phyloP scores from a whole-genome alignment of 2,888 invertebrate species.

The Synanthedon vespiformis region DNA sequence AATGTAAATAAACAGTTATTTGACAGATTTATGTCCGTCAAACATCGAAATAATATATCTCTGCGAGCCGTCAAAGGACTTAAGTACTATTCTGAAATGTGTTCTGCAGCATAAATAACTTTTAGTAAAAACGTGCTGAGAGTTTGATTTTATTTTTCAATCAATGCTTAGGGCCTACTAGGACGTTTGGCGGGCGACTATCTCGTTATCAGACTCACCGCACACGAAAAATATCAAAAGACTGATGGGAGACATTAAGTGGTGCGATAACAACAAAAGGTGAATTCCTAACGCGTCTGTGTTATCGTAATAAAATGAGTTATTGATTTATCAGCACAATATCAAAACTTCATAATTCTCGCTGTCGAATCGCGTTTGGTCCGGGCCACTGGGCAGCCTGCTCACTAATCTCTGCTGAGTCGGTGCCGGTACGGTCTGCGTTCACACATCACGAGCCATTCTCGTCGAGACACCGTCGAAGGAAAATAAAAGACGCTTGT shows the following conservation, averaged over 20 bases:
- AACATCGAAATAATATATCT: no score
- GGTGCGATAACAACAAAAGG: slow-evolving; percentile 2
- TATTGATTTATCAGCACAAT: slow-evolving; percentile 59
- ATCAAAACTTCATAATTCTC: slow-evolving; percentile 56
- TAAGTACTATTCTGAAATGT: no score
- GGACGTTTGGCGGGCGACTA: no score
- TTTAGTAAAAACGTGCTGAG: no score
- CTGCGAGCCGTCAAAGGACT: no score
- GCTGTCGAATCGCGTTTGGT: slow-evolving; percentile 56
- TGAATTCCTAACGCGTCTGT: slow-evolving; percentile 16
- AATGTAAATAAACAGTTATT: no score
- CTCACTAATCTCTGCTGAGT: slow-evolving; percentile 37
- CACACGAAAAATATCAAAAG: neutral
- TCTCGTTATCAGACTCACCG: no score
- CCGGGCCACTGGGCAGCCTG: slow-evolving; percentile 42
- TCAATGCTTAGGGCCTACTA: no score
- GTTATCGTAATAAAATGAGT: slow-evolving; percentile 40
- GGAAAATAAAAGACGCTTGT: slow-evolving; percentile 63
- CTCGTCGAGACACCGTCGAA: slow-evolving; percentile 49
- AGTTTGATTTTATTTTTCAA: no score
- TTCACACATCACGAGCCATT: slow-evolving; percentile 45
- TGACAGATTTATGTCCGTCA: no score
- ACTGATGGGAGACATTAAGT: slow-evolving; percentile 1
- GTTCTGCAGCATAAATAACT: no score
- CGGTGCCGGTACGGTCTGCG: slow-evolving; percentile 41